Evolutionary conservation across 2,888 invertebrate genomes (phyloP).

Genomic region (Pseudococcus viburni): DNA sequence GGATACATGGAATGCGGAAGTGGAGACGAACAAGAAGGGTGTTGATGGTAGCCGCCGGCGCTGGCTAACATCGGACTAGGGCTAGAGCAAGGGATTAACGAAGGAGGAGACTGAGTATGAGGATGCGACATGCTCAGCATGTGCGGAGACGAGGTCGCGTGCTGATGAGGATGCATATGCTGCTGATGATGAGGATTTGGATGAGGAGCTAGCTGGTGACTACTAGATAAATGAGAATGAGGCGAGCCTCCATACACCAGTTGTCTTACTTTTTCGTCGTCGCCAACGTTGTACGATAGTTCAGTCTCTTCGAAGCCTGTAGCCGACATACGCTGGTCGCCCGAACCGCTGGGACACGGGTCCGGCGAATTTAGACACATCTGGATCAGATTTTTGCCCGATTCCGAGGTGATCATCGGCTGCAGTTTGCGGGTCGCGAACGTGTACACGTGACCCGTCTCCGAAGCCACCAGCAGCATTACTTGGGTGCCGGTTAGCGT

Average conservation of each 20-base stretch:
- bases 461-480: slow-evolving; percentile 98
- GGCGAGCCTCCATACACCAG: slow-evolving; percentile 85
- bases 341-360: slow-evolving; percentile 76
- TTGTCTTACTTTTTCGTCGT: slow-evolving; percentile 98
- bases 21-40: slow-evolving; percentile 74
- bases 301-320: slow-evolving; percentile 99
- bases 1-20: slow-evolving; percentile 81
- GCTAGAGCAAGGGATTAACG: slow-evolving; percentile 76
- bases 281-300: slow-evolving; percentile 95
- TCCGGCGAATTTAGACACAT: slow-evolving; percentile 98
- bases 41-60: slow-evolving; percentile 74
- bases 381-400: slow-evolving; percentile 97
- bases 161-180: slow-evolving; percentile 71
- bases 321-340: slow-evolving; percentile 97
- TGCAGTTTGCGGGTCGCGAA: slow-evolving; percentile 98
- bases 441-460: slow-evolving; percentile 99
- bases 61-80: slow-evolving; percentile 82
- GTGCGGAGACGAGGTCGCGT: slow-evolving; percentile 73
- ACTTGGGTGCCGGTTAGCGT: slow-evolving; percentile 99
- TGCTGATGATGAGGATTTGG: slow-evolving; percentile 72
- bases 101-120: slow-evolving; percentile 74
- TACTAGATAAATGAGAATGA: slow-evolving; percentile 69
- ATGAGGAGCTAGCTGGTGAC: slow-evolving; percentile 71
- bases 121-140: slow-evolving; percentile 79
- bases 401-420: slow-evolving; percentile 99